A percentile compares a stretch with the other conserved stretches of the same genome.
Evolutionary conservation across 2,888 invertebrate species (phyloP).

Genomic region (Calameuta filiformis): DNA sequence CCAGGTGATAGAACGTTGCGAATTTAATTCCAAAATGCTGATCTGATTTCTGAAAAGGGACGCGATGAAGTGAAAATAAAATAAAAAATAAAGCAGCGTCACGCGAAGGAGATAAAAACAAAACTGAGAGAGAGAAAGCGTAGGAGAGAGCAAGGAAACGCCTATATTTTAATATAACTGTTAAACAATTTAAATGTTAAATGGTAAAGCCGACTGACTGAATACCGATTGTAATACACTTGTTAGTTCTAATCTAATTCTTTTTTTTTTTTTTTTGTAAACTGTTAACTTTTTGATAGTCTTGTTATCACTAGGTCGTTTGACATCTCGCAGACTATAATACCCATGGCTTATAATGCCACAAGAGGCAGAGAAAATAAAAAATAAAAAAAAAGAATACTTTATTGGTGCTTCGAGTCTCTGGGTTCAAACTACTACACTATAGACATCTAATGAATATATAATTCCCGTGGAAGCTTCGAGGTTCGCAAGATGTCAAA

Average conservation of each 20-base stretch:
- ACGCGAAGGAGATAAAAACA: neutral
- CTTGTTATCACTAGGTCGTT: conserved; percentile 14
- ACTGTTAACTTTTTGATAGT: conserved; percentile 23
- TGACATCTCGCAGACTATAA: neutral
- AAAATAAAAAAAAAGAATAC: neutral
- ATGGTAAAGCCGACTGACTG: conserved; percentile 21
- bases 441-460: neutral
- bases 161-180: conserved; percentile 23
- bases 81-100: neutral
- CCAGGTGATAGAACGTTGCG: neutral
- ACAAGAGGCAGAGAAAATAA: neutral
- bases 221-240: conserved; percentile 21
- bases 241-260: conserved; percentile 18
- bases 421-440: neutral
- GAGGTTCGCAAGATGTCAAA: neutral
- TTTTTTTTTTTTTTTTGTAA: conserved; percentile 13
- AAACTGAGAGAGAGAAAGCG: neutral
- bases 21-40: conserved; percentile 21
- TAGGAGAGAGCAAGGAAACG: conserved; percentile 6
- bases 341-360: neutral
- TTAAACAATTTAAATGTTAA: conserved; percentile 18
- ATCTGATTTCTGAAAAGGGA: conserved; percentile 12
- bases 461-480: neutral
- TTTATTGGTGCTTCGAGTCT: neutral
- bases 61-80: neutral